Evolutionary conservation across 1,140 invertebrate genomes (phyloP).

Genomic region (Diplogasteroides magnus): DNA sequence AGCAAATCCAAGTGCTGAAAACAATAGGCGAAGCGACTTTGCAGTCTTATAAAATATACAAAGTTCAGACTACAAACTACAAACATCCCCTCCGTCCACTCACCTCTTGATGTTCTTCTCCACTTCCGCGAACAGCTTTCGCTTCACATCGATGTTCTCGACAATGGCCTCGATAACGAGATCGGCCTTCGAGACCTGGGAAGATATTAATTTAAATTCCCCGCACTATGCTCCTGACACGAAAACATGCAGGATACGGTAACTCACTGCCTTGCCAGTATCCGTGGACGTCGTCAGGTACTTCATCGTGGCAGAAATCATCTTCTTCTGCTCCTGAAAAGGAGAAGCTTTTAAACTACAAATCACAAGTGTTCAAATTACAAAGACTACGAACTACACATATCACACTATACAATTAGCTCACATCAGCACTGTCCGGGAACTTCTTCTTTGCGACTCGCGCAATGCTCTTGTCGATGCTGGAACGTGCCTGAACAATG

Average conservation of each 20-base stretch:
- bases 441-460: slow-evolving; percentile 74
- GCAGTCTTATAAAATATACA: too few species aligned
- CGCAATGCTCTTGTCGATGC: slow-evolving; percentile 67
- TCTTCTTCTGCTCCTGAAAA: not conserved
- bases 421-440: slow-evolving; percentile 62
- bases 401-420: slow-evolving; percentile 1
- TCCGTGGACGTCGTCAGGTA: not conserved
- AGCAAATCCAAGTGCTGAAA: too few species aligned
- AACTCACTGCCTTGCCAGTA: not conserved
- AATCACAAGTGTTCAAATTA: too few species aligned
- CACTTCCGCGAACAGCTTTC: slow-evolving; percentile 47
- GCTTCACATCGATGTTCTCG: slow-evolving; percentile 54
- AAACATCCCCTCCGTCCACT: not conserved
- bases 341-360: not conserved
- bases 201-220: not conserved
- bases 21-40: too few species aligned
- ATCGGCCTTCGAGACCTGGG: slow-evolving; percentile 40
- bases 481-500: not conserved
- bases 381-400: too few species aligned
- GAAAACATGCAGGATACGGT: not conserved
- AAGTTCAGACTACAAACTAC: too few species aligned
- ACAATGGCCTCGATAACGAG: slow-evolving; percentile 56
- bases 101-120: slow-evolving; percentile 41
- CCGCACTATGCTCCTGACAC: not conserved
- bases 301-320: not conserved